A percentile compares a stretch with the other conserved stretches of the same genome.
Evolutionary conservation across 2,797 vertebrate species (phyloP).

Genomic region (Myotis myotis): DNA sequence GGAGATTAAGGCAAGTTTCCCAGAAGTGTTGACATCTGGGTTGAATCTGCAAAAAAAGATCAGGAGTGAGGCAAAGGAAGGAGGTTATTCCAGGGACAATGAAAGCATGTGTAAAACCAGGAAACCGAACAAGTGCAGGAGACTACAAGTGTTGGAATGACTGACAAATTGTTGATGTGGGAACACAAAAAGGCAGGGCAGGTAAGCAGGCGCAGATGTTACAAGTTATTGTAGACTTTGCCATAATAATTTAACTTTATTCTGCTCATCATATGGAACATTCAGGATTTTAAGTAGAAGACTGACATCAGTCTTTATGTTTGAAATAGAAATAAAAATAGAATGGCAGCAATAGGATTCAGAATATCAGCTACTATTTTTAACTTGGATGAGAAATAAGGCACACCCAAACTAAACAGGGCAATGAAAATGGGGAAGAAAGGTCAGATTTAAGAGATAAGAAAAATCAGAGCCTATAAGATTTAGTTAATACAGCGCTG

Average conservation of each 20-base stretch:
- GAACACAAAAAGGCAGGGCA: background rate
- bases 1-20: background rate
- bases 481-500: background rate
- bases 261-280: background rate
- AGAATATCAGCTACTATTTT: background rate
- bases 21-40: background rate
- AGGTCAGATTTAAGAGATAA: background rate
- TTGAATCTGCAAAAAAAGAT: background rate
- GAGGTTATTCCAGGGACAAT: background rate
- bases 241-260: background rate
- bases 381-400: background rate
- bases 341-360: background rate
- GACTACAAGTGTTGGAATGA: background rate
- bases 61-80: background rate
- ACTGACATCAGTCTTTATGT: background rate
- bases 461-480: background rate
- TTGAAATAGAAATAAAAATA: constrained; percentile 16
- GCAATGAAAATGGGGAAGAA: background rate
- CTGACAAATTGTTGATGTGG: background rate
- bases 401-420: background rate
- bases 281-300: background rate
- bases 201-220: background rate
- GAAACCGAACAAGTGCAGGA: background rate
- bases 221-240: background rate
- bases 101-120: background rate